Conservation (phyloP, 2,113 vertebrate species). For the Cnemophilus loriae region DNA sequence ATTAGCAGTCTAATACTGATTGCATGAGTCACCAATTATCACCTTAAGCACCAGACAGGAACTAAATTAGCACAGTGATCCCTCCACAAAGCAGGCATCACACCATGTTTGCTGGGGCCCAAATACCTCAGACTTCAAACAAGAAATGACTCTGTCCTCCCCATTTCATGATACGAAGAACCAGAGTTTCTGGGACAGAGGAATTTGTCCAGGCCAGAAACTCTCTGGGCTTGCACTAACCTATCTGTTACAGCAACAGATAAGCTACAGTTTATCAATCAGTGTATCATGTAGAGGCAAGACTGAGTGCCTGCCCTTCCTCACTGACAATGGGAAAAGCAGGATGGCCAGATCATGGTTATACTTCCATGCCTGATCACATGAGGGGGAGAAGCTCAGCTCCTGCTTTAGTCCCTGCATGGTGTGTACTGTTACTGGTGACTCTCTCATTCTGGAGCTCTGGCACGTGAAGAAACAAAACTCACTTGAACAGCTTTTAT, state of each 20-base stretch:
- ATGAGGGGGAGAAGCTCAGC: background rate
- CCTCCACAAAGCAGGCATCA: background rate
- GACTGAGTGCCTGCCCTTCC: background rate
- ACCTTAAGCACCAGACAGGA: background rate
- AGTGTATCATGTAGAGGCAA: background rate
- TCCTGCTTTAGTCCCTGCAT: background rate
- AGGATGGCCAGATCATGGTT: background rate
- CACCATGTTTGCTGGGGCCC: background rate
- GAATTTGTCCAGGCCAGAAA: background rate
- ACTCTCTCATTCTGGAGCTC: background rate
- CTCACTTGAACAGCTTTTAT: background rate
- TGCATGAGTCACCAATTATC: background rate
- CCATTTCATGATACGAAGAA: background rate
- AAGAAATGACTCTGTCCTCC: background rate
- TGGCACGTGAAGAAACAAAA: background rate
- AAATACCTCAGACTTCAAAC: background rate
- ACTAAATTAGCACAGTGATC: background rate
- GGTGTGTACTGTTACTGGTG: fast-evolving
- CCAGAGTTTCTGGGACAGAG: background rate
- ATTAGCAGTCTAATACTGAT: background rate
- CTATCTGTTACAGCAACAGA: background rate
- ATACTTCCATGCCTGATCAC: background rate
- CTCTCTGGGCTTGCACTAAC: background rate
- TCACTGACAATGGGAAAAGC: background rate
- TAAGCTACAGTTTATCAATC: background rate